Percentiles rank a stretch among this genome's conserved stretches.
Evolutionary conservation across 1,140 invertebrate genomes (phyloP).

Genomic region (Heliconius hewitsoni): DNA sequence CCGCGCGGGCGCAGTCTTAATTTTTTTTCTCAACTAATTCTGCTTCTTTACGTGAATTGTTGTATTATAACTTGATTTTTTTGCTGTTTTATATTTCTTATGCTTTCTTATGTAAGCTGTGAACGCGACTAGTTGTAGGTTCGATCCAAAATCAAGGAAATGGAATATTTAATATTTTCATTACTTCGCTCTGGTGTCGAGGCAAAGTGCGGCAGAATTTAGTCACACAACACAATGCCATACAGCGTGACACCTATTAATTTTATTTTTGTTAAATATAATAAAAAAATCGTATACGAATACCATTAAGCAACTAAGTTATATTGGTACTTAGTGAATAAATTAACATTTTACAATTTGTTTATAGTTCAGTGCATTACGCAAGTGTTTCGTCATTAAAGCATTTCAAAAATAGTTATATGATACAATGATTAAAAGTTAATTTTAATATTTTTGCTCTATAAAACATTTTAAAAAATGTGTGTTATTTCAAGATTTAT

Average conservation of each 20-base stretch:
- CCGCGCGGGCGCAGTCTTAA: slow-evolving; percentile 31
- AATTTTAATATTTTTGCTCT: slow-evolving; percentile 1
- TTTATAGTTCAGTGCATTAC: not conserved
- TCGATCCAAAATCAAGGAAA: too few relatives aligned
- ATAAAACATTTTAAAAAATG: not conserved
- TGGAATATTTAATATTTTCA: too few relatives aligned
- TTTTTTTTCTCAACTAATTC: slow-evolving; percentile 48
- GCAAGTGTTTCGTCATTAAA: slow-evolving; percentile 3
- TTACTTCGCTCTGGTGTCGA: too few relatives aligned
- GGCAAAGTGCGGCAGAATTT: too few relatives aligned
- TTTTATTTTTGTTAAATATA: not conserved
- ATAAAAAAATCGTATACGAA: not conserved
- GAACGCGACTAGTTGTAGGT: too few relatives aligned
- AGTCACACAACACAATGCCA: too few relatives aligned
- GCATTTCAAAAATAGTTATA: not conserved
- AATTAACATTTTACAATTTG: slow-evolving; percentile 11
- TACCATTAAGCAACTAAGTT: not conserved
- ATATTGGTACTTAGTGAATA: not conserved
- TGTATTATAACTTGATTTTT: not conserved
- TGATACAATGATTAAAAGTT: not conserved
- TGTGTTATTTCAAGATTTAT: not conserved
- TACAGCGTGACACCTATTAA: too few relatives aligned
- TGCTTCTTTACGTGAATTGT: not conserved
- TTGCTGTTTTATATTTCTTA: too few relatives aligned
- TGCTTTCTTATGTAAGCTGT: too few relatives aligned